Evolutionary conservation across 2,888 invertebrate species (phyloP), one percentile per base, ranked within the genome.

Genomic region (Sphaerophoria taeniata): DNA sequence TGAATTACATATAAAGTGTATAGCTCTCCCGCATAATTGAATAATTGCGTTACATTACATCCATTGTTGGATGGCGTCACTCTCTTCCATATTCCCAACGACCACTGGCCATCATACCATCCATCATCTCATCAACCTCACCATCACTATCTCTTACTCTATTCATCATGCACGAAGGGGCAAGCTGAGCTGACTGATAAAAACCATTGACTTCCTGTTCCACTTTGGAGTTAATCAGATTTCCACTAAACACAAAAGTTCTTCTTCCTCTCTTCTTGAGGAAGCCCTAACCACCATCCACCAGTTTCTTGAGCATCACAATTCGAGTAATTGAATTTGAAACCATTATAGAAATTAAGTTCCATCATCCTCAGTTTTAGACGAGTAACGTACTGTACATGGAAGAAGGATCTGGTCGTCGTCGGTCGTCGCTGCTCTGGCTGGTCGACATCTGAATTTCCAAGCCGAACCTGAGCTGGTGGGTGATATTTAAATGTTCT

Each of bases 151-250:
- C 81, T 16, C 5, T 16, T 16, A 14, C 4, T 4, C 36, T 36
- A 9, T 24, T 9, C 39, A 36, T 6, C 24, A 53, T 11, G 33
- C 7, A 31, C 14, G 33, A 69, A 55, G 55, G 63, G 11, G 31
- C 16, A 6, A 36, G 34, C 33, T 31, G 14, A 11, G 16, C 33
- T 16, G 45, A 49, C 69, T 69, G 84, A 85, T 85, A 81, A 76
- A 85, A 85, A 85, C 81, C 81, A 85, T 85, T 51, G 85, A 85
- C 85, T 85, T 85, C 85, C 85, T 81, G 81, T 85, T 85, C 85
- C 85, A 85, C 85, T 85, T 85, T 77, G 76, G 81, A 85, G 81
- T 81, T 85, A 85, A 85, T 76, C 85, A 85, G 85, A 85, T 85
- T 85, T 85, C 85, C 85, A 85, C 85, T 72, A 80, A 80, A 85